These are phyloP conservation scores for Drosophila anomalipes DNA, from an alignment of 2,888 invertebrate species.

Conservation along the genomic window DNA sequence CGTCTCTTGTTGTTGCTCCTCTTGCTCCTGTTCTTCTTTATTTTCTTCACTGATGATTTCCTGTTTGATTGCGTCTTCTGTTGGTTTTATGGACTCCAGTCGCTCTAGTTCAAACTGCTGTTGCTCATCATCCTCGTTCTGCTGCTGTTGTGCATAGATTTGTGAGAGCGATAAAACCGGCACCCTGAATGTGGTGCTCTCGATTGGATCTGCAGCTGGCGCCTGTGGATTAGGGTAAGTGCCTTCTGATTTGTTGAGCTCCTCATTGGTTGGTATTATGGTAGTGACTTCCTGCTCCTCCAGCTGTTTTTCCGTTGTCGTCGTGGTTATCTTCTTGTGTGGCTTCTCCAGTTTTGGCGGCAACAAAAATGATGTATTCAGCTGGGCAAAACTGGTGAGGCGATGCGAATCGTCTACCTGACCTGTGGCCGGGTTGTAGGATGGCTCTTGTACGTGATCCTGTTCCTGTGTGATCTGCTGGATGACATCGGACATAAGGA, in stretches of 20 bases:
- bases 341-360: constrained; percentile 31
- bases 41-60: constrained; percentile 36
- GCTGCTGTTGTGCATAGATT: constrained; percentile 75
- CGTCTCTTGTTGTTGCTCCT: constrained; percentile 5
- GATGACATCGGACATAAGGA: constrained; percentile 84
- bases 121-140: constrained; percentile 65
- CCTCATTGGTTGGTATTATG: constrained; percentile 57
- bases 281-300: constrained; percentile 45
- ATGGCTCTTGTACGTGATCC: constrained; percentile 16
- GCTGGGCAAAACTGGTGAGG: constrained; percentile 81
- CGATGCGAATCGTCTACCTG: constrained; percentile 66
- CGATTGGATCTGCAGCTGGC: constrained; percentile 11
- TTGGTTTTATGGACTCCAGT: constrained; percentile 43
- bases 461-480: constrained; percentile 78
- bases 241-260: constrained; percentile 48
- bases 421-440: constrained; percentile 26
- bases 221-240: constrained; percentile 34
- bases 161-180: constrained; percentile 68
- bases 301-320: constrained; percentile 2
- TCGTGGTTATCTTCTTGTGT: constrained; percentile 16
- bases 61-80: constrained; percentile 38
- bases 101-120: constrained; percentile 57
- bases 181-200: constrained; percentile 60
- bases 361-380: constrained; percentile 79
- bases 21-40: constrained; percentile 1